Conservation (phyloP, 1,140 invertebrate genomes). For the Anoplophora glabripennis region DNA sequence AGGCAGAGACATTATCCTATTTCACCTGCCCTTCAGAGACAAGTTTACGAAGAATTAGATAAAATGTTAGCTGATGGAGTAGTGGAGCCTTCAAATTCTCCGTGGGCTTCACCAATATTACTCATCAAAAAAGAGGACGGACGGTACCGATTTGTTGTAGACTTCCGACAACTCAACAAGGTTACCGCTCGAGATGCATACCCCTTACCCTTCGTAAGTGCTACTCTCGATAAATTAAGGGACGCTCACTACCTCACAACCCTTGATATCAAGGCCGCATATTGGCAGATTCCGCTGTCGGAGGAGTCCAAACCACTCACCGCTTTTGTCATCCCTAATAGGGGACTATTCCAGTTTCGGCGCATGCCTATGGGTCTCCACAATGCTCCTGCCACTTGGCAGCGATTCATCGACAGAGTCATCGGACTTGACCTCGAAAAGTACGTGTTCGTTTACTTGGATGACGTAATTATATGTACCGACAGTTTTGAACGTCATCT, state of each 20-base stretch:
- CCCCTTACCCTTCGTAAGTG: conserved; percentile 25
- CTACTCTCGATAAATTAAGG: conserved; percentile 27
- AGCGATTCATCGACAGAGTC: conserved; percentile 16
- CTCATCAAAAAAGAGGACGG: conserved; percentile 34
- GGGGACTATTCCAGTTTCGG: conserved; percentile 46
- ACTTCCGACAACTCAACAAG: conserved; percentile 32
- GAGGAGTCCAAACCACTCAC: conserved; percentile 44
- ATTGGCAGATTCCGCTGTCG: conserved; percentile 43
- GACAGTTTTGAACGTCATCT: conserved; percentile 30
- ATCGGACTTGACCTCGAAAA: conserved; percentile 26
- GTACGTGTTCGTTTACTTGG: conserved; percentile 34
- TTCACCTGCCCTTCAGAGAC: conserved; percentile 27
- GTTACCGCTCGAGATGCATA: conserved; percentile 35
- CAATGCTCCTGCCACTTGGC: conserved; percentile 40
- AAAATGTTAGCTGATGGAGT: conserved; percentile 27
- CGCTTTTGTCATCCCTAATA: conserved; percentile 48
- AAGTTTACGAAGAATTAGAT: conserved; percentile 30
- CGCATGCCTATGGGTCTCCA: conserved; percentile 50
- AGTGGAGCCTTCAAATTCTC: conserved; percentile 41
- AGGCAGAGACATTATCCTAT: conserved; percentile 36
- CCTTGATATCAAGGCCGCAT: conserved; percentile 41
- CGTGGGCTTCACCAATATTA: conserved; percentile 50
- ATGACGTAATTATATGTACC: conserved; percentile 41
- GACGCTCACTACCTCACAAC: conserved; percentile 31
- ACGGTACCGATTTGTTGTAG: conserved; percentile 22